A percentile compares a stretch with the other conserved stretches of the same genome.
These are phyloP conservation scores for Heteractis magnifica DNA, from an alignment of 92 coral and sea anemone genomes.

Conservation along the genomic window DNA sequence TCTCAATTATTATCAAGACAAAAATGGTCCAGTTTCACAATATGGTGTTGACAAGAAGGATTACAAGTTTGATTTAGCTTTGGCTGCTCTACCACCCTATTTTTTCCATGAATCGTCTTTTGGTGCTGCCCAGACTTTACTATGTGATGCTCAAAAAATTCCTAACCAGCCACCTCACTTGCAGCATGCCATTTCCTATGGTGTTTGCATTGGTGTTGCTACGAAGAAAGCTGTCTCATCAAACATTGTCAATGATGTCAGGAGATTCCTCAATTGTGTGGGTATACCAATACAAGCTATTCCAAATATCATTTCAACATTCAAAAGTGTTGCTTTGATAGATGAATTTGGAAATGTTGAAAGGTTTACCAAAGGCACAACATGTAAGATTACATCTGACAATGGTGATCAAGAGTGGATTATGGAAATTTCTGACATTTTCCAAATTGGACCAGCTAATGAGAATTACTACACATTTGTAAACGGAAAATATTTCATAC, in stretches of 20 bases:
- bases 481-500: slow-evolving; percentile 56
- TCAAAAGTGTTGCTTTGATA: slow-evolving; percentile 19
- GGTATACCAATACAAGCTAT: slow-evolving; percentile 20
- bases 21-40: slow-evolving; percentile 48
- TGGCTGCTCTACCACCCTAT: no score
- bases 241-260: slow-evolving; percentile 31
- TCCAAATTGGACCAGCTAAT: slow-evolving; percentile 38
- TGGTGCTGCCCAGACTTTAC: slow-evolving; percentile 37
- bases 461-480: slow-evolving; percentile 36
- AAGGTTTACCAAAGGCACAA: slow-evolving; percentile 25
- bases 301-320: slow-evolving; percentile 23
- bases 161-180: slow-evolving; percentile 10
- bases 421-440: slow-evolving; percentile 34
- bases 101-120: slow-evolving; percentile 51
- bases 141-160: slow-evolving; percentile 8
- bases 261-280: slow-evolving; percentile 15
- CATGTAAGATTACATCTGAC: slow-evolving; percentile 11
- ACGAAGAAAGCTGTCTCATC: slow-evolving; percentile 14
- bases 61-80: slow-evolving; percentile 21
- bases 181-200: slow-evolving; percentile 40
- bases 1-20: slow-evolving; percentile 22
- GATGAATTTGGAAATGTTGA: slow-evolving; percentile 42
- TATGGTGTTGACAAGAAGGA: slow-evolving; percentile 28
- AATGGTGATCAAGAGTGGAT: slow-evolving; percentile 30
- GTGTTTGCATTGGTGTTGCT: slow-evolving; percentile 40